Evolutionary conservation across 2,113 vertebrate genomes (phyloP).

Genomic region (Protobothrops flavoviridis): DNA sequence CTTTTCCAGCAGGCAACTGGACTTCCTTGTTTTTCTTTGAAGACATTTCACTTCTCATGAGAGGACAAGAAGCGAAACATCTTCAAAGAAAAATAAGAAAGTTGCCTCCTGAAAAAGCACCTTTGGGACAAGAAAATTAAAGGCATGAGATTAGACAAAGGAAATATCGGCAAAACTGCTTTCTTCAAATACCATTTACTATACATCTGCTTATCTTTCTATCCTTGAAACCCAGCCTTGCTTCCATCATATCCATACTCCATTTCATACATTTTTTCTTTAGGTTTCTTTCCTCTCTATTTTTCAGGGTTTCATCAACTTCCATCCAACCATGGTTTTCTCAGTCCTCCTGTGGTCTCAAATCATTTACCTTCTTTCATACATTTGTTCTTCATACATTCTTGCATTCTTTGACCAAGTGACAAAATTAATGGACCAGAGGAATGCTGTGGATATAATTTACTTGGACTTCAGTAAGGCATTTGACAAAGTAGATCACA

Average conservation of each 20-base stretch:
- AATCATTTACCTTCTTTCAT: background rate
- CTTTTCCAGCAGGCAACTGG: too few species aligned
- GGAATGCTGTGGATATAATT: too few species aligned
- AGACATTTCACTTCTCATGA: too few species aligned
- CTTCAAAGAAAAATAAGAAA: too few species aligned
- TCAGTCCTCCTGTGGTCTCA: background rate
- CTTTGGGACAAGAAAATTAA: too few species aligned
- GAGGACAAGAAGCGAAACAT: too few species aligned
- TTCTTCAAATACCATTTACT: background rate
- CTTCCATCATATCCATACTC: background rate
- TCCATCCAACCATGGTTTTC: background rate
- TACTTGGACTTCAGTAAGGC: too few species aligned
- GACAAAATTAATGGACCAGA: too few species aligned
- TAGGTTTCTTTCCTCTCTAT: background rate
- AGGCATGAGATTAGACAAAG: background rate
- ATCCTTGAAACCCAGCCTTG: background rate
- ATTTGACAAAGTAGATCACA: too few species aligned
- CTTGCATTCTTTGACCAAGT: too few species aligned
- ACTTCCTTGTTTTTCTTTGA: too few species aligned
- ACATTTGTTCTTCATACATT: background rate
- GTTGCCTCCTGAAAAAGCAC: too few species aligned
- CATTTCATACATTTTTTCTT: background rate
- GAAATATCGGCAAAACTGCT: background rate
- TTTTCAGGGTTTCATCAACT: background rate
- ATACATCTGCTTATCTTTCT: background rate